A percentile compares a stretch with the other conserved stretches of the same genome.
phyloP scores from a whole-genome alignment of 1,140 invertebrate species.

The Heliothis virescens region DNA sequence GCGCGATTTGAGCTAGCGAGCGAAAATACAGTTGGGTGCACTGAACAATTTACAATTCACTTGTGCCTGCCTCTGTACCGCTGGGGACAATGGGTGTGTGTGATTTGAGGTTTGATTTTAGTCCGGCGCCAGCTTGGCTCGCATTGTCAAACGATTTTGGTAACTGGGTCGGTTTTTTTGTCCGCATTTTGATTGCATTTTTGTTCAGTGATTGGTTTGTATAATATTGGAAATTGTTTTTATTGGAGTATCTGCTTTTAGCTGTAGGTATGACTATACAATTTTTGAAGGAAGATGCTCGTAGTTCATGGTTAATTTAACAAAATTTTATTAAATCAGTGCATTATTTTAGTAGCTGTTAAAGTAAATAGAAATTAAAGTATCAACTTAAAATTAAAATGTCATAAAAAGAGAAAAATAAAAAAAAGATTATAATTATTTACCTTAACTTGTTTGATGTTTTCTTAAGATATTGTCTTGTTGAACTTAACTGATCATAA shows the following conservation, averaged over 20 bases:
- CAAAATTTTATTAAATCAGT: no score
- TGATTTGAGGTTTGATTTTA: conserved; percentile 56
- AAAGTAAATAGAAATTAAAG: no score
- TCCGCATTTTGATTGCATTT: conserved; percentile 23
- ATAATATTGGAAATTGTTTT: not conserved
- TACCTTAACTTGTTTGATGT: no score
- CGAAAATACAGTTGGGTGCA: conserved; percentile 70
- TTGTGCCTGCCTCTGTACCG: conserved; percentile 53
- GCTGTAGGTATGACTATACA: no score
- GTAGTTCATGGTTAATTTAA: no score
- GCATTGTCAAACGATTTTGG: conserved; percentile 43
- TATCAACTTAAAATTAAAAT: no score
- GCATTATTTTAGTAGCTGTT: no score
- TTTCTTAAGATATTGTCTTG: no score
- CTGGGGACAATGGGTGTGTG: conserved; percentile 59
- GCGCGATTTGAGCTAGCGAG: conserved; percentile 62
- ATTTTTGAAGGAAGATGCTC: no score
- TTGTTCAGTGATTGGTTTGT: conserved; percentile 11
- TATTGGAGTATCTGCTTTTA: not conserved
- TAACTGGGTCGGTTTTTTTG: conserved; percentile 11
- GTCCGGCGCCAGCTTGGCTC: conserved; percentile 30
- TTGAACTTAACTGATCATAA: no score
- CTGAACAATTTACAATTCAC: conserved; percentile 71
- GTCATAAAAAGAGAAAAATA: no score
- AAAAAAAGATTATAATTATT: no score